Base-by-base conservation (phyloP, 1,140 invertebrate genomes). In the Zaprionus africanus region DNA sequence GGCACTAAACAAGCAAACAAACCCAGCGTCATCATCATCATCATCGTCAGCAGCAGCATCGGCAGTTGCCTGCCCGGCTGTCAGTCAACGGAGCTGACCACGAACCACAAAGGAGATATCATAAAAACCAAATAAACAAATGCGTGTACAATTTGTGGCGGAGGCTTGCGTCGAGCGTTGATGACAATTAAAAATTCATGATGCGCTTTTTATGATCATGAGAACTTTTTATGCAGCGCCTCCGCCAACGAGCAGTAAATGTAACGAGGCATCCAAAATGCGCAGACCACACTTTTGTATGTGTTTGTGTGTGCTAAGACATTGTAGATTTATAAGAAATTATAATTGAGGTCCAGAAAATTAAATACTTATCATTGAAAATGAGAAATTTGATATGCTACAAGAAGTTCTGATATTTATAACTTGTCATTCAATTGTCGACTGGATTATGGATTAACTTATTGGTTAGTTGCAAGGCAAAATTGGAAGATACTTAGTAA, bases 1-100 rank as follows among this genome's bases (percentile, higher is more conserved):
- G 85, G 85, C 85, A 88, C 67, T 81, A 76, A 82, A 82, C 69
- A 81, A 81, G 56, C 75, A 73, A 80, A 79, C 74, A 66, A 81
- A 67, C 74, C 74, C 73, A 79, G 64, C 54, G 36, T 66, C 68
- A 72, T 24, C 46, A 43, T 34, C 51, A 28, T 31, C 56, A 13
- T 38, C 63, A 62, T 24, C 57, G 58, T 51, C 71, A 28, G 26
- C 64, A 46, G 31, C 11, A 46, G 38, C 41, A 46, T 41, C 59
- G 49, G 41, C 43, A 41, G 43, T 64, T 53, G 58, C 31, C n/a
- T 31, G 51, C 13, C 22, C 36, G 31, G 31, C 46, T 46, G 46
- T 46, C 54, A 53, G 49, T 69, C 67, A 60, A 22, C 56, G 24
- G 59, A 46, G 26, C 51, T 67, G 57, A 22, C 57, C 46, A 73